Base-by-base conservation (phyloP, 30 jellyfish, hydroid and myxozoan genomes). In the Aurelia aurita region DNA sequence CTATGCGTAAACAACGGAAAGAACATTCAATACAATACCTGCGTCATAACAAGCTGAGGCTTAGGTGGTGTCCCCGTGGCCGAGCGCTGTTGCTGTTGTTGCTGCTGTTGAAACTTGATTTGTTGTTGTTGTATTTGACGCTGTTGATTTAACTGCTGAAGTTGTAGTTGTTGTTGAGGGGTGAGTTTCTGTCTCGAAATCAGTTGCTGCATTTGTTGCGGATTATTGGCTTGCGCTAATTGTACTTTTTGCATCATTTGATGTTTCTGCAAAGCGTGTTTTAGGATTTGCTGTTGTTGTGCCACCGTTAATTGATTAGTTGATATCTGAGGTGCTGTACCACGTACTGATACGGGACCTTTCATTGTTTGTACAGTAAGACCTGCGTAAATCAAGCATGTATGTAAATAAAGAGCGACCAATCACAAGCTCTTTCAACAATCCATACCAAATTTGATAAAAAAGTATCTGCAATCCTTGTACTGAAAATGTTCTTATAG, bases 1-100 rank as follows among this genome's bases (percentile, higher is more conserved):
- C n/a, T n/a, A n/a, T n/a, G n/a, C n/a, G 46, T 34, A 39, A 39
- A 39, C 1, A 0, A 39, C 9, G 0, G 9, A 2, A 49, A 51
- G 22, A 22, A 16, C 27, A 23, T 54, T 22, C 53, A 21, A 55
- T 22, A 21, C 0, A 49, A 15, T 46, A 90, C 98, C 90, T 87
- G 98, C 3, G 98, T 86, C 97, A 92, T 86, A 19, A 92, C 98
- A 53, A 92, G 92, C 85, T 92, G 98, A 12, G 93, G 95, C 67
- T 92, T 92, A 19, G 93, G 96, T 25, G 88, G 91, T 1, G 90
- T 90, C 11, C 91, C 89, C 19, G 94, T 61, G 22, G 96, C 95
- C 13, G 95, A 49, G 16, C 91, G 89, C 54, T 91, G 98, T 25
- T 90, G 97, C 20, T 81, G 97, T 80, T 92, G 98, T 59, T 91